Evolutionary conservation across 1,140 invertebrate species (phyloP).

Genomic region (Lordiphosa mommai): DNA sequence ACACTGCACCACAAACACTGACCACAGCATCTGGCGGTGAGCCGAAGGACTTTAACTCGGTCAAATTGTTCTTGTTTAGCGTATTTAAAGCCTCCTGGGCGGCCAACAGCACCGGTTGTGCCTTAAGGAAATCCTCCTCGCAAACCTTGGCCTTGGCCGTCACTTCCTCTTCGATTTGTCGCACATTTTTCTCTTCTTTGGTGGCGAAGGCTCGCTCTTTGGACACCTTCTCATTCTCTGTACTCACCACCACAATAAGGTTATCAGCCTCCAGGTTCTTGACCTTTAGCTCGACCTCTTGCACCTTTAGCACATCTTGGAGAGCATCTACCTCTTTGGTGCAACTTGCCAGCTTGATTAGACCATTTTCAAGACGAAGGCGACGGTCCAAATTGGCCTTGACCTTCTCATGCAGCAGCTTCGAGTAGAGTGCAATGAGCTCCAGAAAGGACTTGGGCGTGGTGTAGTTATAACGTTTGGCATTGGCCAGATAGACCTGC

Average conservation of each 20-base stretch:
- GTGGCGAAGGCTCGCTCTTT: slow-evolving; percentile 90
- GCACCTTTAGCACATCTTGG: slow-evolving; percentile 88
- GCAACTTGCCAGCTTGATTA: slow-evolving; percentile 91
- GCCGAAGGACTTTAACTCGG: slow-evolving; percentile 96
- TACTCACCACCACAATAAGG: slow-evolving; percentile 93
- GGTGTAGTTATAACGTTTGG: slow-evolving; percentile 96
- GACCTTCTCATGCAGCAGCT: slow-evolving; percentile 89
- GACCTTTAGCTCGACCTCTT: slow-evolving; percentile 92
- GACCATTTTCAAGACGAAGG: slow-evolving; percentile 90
- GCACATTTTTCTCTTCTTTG: slow-evolving; percentile 94
- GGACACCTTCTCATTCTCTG: slow-evolving; percentile 93
- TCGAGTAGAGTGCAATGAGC: slow-evolving; percentile 92
- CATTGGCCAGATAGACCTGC: slow-evolving; percentile 89
- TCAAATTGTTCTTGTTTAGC: slow-evolving; percentile 95
- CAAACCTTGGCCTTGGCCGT: slow-evolving; percentile 91
- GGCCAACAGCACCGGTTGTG: slow-evolving; percentile 93
- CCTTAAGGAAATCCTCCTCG: slow-evolving; percentile 92
- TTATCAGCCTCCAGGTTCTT: slow-evolving; percentile 95
- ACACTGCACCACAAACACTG: slow-evolving; percentile 91
- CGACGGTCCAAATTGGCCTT: slow-evolving; percentile 89
- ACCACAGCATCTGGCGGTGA: slow-evolving; percentile 90
- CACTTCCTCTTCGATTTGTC: slow-evolving; percentile 92
- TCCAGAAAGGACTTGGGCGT: slow-evolving; percentile 98
- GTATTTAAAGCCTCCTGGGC: slow-evolving; percentile 95
- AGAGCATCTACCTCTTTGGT: slow-evolving; percentile 87